Evolutionary conservation across 2,113 vertebrate species (phyloP).

Genomic region (Silurus glanis): DNA sequence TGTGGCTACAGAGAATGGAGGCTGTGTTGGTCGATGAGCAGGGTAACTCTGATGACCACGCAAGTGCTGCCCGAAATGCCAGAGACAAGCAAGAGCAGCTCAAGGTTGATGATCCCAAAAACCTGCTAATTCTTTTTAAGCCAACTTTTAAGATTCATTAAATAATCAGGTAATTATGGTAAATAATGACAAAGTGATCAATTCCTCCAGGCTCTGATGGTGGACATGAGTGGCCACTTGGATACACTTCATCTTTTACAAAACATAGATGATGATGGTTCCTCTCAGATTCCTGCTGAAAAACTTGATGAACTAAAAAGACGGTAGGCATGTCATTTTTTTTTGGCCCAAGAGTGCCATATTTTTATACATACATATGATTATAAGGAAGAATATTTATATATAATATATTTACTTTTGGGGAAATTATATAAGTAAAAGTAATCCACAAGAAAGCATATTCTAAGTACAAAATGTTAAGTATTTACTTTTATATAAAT

Average conservation of each 20-base stretch:
- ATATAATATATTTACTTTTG: no score
- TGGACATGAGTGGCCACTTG: constrained; percentile 65
- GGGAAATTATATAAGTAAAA: neutral
- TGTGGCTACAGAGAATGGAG: constrained; percentile 78
- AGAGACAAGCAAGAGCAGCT: constrained; percentile 69
- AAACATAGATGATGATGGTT: constrained; percentile 69
- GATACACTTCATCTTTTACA: constrained; percentile 72
- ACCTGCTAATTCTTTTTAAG: neutral
- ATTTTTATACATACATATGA: neutral
- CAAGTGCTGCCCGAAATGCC: constrained; percentile 61
- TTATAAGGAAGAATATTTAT: neutral
- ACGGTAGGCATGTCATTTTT: constrained; percentile 66
- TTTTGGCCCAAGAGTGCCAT: neutral
- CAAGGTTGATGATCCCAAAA: constrained; percentile 66
- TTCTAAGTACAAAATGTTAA: neutral
- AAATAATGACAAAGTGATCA: neutral
- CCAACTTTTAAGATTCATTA: neutral
- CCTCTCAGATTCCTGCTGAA: constrained; percentile 66
- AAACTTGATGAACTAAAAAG: constrained; percentile 80
- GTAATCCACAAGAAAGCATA: neutral
- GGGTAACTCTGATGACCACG: constrained; percentile 62
- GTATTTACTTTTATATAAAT: neutral
- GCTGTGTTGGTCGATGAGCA: constrained; percentile 64
- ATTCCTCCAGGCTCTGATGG: constrained; percentile 69
- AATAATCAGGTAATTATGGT: neutral